phyloP scores from a whole-genome alignment of 1,140 invertebrate species.

The Nasonia vitripennis region DNA sequence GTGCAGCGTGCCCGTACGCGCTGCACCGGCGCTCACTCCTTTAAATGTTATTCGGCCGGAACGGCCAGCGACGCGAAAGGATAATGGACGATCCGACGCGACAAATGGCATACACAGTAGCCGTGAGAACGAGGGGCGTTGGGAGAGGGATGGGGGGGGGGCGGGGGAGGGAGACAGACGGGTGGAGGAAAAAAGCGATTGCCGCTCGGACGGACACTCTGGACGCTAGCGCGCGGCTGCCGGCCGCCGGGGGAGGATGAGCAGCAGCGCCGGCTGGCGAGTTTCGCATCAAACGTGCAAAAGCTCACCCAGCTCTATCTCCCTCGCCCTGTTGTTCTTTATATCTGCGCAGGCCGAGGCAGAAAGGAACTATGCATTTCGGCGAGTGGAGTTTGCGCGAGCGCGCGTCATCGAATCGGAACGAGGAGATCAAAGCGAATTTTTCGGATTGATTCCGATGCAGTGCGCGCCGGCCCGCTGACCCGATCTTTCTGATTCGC shows the following conservation, averaged over 20 bases:
- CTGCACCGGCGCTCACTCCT: conserved; percentile 42
- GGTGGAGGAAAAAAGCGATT: conserved; percentile 39
- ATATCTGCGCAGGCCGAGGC: neutral
- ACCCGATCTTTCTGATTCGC: no score
- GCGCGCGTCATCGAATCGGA: no score
- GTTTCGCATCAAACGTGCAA: conserved; percentile 46
- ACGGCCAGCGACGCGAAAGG: conserved; percentile 58
- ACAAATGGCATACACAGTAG: conserved; percentile 58
- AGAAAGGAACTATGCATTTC: neutral
- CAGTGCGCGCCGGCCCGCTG: no score
- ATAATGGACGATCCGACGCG: conserved; percentile 60
- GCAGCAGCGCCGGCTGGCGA: conserved; percentile 3
- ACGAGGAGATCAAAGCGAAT: no score
- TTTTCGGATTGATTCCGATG: neutral
- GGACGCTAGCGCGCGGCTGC: neutral
- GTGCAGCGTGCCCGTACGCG: neutral
- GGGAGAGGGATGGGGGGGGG: no score
- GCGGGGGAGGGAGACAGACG: neutral
- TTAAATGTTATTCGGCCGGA: conserved; percentile 56
- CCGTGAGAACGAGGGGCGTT: neutral
- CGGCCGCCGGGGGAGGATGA: neutral
- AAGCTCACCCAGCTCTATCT: conserved; percentile 11
- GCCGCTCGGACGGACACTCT: conserved; percentile 51
- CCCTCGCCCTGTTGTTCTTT: neutral
- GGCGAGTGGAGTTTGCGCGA: no score